These are phyloP conservation scores for Nestor notabilis DNA, from an alignment of 2,113 vertebrate genomes.

Conservation along the genomic window DNA sequence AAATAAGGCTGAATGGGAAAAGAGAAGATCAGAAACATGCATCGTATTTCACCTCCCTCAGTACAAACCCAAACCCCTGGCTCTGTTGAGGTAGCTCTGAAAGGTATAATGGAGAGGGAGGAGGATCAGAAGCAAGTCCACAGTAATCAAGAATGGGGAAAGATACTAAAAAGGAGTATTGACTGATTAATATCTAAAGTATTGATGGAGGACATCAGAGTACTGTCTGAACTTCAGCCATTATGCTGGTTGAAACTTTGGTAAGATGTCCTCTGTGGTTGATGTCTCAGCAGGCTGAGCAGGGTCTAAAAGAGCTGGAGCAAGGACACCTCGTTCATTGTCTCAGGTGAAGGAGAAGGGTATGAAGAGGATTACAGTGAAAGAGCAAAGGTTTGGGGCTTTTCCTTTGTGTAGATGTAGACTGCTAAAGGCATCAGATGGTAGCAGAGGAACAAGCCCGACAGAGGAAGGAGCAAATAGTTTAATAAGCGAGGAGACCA, in stretches of 20 bases:
- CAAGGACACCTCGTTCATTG: fast-evolving
- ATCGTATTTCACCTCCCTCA: not conserved
- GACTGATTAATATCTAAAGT: not conserved
- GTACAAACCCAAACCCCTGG: not conserved
- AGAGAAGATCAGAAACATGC: not conserved
- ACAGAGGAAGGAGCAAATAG: not conserved
- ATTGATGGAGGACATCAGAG: not conserved
- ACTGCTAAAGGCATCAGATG: not conserved
- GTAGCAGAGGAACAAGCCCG: not conserved
- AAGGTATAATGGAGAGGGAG: not conserved
- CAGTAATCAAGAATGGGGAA: not conserved
- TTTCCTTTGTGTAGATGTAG: not conserved
- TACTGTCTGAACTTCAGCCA: not conserved
- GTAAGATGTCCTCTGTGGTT: not conserved
- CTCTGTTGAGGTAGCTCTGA: not conserved
- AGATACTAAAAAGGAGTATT: not conserved
- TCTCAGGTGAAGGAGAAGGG: not conserved
- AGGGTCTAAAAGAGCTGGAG: not conserved
- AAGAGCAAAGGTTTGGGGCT: not conserved
- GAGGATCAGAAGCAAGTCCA: not conserved
- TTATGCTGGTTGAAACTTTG: not conserved
- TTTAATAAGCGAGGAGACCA: not conserved
- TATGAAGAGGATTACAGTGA: not conserved
- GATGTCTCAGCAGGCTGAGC: not conserved
- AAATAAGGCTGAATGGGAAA: not conserved